These are phyloP conservation scores for Lycorma delicatula DNA, from an alignment of 1,140 invertebrate genomes.

Conservation along the genomic window DNA sequence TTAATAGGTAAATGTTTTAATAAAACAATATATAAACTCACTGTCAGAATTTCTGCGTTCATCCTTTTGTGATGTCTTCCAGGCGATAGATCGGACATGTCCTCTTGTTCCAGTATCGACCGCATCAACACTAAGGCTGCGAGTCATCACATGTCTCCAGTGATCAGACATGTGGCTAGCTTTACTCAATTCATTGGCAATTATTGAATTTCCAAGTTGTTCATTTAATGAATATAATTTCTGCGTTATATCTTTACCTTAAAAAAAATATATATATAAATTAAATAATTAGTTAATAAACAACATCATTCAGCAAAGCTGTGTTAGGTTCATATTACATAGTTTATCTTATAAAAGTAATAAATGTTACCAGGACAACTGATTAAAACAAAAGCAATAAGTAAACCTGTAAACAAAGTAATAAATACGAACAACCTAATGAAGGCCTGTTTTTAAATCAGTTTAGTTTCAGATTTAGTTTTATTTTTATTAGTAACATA, in stretches of 20 bases:
- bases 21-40: constrained; percentile 26
- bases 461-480: too few species aligned
- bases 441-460: too few species aligned
- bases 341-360: too few species aligned
- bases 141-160: constrained; percentile 44
- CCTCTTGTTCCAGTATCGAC: constrained; percentile 66
- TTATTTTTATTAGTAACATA: too few species aligned
- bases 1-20: too few species aligned
- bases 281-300: too few species aligned
- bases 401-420: too few species aligned
- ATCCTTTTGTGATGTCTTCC: constrained; percentile 40
- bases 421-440: too few species aligned
- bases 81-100: constrained; percentile 55
- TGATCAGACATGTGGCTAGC: constrained; percentile 34
- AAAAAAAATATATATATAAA: constrained; percentile 7
- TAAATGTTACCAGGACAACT: too few species aligned
- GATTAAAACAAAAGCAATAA: too few species aligned
- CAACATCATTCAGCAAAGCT: too few species aligned
- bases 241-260: constrained; percentile 74
- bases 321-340: too few species aligned
- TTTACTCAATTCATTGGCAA: constrained; percentile 39
- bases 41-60: constrained; percentile 38
- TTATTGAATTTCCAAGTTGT: constrained; percentile 45
- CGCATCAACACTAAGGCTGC: constrained; percentile 67
- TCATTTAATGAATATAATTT: constrained; percentile 77